phyloP scores from a whole-genome alignment of 2,888 invertebrate species.

The Heliconius hortense region DNA sequence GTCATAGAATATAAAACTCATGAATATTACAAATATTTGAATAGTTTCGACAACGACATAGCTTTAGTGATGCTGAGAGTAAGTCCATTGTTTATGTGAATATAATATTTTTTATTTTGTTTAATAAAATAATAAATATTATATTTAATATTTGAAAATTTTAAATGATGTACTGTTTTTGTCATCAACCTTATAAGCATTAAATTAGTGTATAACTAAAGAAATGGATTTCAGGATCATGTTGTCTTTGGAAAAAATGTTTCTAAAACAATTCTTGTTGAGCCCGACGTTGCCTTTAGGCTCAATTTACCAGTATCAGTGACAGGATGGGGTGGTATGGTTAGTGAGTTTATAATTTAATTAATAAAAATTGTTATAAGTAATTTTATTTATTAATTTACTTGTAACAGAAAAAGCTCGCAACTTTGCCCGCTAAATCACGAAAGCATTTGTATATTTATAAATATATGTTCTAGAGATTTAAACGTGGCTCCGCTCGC shows the following conservation, averaged over 20 bases:
- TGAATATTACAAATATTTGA: conserved; percentile 60
- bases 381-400: background rate
- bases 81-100: conserved; percentile 28
- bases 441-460: too few relatives aligned
- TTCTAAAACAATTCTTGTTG: conserved; percentile 55
- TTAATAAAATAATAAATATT: too few relatives aligned
- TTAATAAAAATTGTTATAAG: background rate
- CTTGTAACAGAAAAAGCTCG: background rate
- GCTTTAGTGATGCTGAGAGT: conserved; percentile 63
- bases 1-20: conserved; percentile 62
- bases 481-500: too few relatives aligned
- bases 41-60: conserved; percentile 64
- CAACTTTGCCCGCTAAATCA: too few relatives aligned
- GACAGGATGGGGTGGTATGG: conserved; percentile 61
- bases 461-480: too few relatives aligned
- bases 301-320: conserved; percentile 50
- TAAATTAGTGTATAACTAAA: background rate
- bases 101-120: too few relatives aligned
- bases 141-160: background rate
- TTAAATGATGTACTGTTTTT: background rate
- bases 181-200: background rate
- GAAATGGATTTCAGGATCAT: conserved; percentile 46
- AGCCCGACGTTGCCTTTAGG: conserved; percentile 51
- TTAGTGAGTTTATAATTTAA: conserved; percentile 38
- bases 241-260: conserved; percentile 52